Conservation (phyloP, 2,888 invertebrate species). For the Abscondita cerata region DNA sequence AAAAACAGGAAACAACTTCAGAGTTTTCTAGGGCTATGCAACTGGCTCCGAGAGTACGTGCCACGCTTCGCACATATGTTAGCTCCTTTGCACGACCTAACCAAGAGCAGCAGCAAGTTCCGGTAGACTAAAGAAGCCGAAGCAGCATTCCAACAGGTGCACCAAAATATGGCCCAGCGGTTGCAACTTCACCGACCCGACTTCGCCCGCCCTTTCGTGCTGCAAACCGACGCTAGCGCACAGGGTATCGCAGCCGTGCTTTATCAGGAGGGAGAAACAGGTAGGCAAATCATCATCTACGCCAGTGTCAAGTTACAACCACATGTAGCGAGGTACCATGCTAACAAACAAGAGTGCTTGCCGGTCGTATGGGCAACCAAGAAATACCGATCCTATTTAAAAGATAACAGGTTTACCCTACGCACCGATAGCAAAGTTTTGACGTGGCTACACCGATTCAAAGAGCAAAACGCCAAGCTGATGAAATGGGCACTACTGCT, state of each 20-base stretch:
- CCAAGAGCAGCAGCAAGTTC: too few relatives aligned
- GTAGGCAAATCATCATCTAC: conserved; percentile 34
- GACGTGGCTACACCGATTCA: too few relatives aligned
- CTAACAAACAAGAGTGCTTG: conserved; percentile 42
- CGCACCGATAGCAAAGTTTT: too few relatives aligned
- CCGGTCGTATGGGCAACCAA: conserved; percentile 42
- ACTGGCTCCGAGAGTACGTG: too few relatives aligned
- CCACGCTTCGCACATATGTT: conserved; percentile 35
- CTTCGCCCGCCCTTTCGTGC: too few relatives aligned
- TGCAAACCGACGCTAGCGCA: too few relatives aligned
- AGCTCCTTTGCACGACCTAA: conserved; percentile 39
- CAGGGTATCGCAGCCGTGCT: conserved; percentile 42
- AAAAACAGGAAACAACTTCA: conserved; percentile 25
- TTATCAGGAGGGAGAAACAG: conserved; percentile 29
- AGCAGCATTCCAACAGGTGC: too few relatives aligned
- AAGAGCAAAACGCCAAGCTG: too few relatives aligned
- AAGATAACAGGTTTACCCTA: conserved; percentile 36
- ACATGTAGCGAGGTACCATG: too few relatives aligned
- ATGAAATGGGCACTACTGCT: conserved; percentile 35
- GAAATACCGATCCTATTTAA: conserved; percentile 40
- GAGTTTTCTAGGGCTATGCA: conserved; percentile 39
- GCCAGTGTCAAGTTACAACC: conserved; percentile 33
- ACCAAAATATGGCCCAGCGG: too few relatives aligned
- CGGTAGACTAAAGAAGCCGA: too few relatives aligned
- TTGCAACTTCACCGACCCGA: too few relatives aligned